phyloP scores from a whole-genome alignment of 2,888 invertebrate species.

The Deilephila porcellus region DNA sequence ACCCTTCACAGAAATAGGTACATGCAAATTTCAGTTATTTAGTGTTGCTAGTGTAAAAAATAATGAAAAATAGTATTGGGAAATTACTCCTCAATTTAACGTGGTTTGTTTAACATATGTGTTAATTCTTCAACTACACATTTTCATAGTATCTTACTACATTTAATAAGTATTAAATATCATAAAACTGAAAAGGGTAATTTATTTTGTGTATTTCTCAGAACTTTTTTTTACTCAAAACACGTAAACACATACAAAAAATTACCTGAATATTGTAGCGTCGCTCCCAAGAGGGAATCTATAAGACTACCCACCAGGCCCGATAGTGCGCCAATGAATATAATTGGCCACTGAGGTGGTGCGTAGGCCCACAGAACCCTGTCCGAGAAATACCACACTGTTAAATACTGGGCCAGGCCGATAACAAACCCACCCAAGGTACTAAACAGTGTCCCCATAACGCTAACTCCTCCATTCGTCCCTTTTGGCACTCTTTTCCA shows the following conservation, averaged over 20 bases:
- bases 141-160: too few relatives aligned
- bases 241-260: conserved; percentile 27
- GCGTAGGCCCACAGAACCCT: conserved; percentile 81
- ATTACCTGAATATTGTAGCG: conserved; percentile 93
- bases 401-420: conserved; percentile 89
- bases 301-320: conserved; percentile 92
- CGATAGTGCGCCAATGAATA: conserved; percentile 88
- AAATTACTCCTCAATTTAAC: too few relatives aligned
- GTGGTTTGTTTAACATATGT: too few relatives aligned
- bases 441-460: conserved; percentile 84
- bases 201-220: too few relatives aligned
- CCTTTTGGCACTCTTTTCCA: conserved; percentile 91
- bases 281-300: conserved; percentile 94
- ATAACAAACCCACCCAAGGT: conserved; percentile 88
- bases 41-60: too few relatives aligned
- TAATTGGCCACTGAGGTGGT: conserved; percentile 92
- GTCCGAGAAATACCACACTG: conserved; percentile 87
- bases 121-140: too few relatives aligned
- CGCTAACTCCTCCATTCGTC: conserved; percentile 94
- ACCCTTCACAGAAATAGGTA: too few relatives aligned
- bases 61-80: too few relatives aligned
- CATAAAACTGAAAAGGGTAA: too few relatives aligned
- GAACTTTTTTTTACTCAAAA: not conserved
- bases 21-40: too few relatives aligned
- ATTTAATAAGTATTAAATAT: too few relatives aligned